Evolutionary conservation across 1,140 invertebrate species (phyloP), one percentile per base, ranked within the genome.

Genomic region (Scaptomyza montana): DNA sequence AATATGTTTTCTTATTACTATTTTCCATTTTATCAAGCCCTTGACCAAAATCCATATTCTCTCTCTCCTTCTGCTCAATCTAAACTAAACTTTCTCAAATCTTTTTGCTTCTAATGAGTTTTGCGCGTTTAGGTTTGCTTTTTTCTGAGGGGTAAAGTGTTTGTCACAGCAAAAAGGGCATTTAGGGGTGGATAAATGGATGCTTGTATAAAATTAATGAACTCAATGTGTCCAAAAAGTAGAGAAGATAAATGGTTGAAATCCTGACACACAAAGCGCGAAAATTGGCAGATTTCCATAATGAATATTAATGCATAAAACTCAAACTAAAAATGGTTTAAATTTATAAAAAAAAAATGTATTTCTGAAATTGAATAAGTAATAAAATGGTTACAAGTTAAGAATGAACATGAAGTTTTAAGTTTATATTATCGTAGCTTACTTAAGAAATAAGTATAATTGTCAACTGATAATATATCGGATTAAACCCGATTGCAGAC

Each of bases 231-330:
- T 43, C 28, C 59, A n/a, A 54, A 46, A 19, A 30, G 9, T 3
- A n/a, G 16, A n/a, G 13, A 46, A 41, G 39, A 67, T 53, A 60
- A 54, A 64, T 70, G 45, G 19, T n/a, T 45, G 56, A 70, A 69
- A 55, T 36, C 30, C 54, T 59, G 54, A 59, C 54, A 71, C 54
- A 71, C 16, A 43, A 56, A 51, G 61, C 41, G 56, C 43, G 28
- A 72, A 51, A 75, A 72, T 61, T 72, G 68, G 56, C 61, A 72
- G 50, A 56, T 66, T 28, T 56, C 61, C 61, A 60, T 72, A 65
- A 72, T 71, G 61, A 71, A 75, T 65, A 71, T 71, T 33, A 75
- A 75, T 55, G 56, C 30, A 33, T 33, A 55, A 68, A 59, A 25
- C 39, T 70, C 10, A 19, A 9, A 19, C 8, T 33, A 6, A 7